Evolutionary conservation across 2,797 vertebrate genomes (phyloP).

Genomic region (Harpagifer antarcticus): DNA sequence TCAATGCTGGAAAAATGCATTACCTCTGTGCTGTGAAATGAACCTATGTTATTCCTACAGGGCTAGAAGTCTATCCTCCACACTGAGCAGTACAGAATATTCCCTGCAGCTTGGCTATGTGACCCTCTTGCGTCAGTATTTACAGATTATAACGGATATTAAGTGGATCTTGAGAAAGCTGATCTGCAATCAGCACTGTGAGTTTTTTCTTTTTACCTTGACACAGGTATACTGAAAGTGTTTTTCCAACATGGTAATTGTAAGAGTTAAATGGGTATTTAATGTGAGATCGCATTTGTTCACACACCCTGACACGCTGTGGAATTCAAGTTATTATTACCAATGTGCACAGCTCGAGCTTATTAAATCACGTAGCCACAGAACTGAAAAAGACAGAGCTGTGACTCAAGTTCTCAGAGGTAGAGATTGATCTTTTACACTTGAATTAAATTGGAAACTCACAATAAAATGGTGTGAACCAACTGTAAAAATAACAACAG

Average conservation of each 20-base stretch:
- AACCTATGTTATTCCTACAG: slow-evolving; percentile 68
- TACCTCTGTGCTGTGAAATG: slow-evolving; percentile 71
- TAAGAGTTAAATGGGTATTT: slow-evolving; percentile 48
- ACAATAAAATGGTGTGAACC: slow-evolving; percentile 11
- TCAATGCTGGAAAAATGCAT: slow-evolving; percentile 72
- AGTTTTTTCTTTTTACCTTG: slow-evolving; percentile 45
- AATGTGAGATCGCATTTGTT: slow-evolving; percentile 31
- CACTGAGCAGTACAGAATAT: slow-evolving; percentile 37
- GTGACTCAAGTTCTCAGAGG: slow-evolving; percentile 5
- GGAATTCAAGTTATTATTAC: slow-evolving; percentile 36
- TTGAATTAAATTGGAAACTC: slow-evolving; percentile 8
- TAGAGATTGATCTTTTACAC: slow-evolving; percentile 8
- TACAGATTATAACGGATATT: slow-evolving; percentile 62
- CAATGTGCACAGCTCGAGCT: slow-evolving; percentile 15
- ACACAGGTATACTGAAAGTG: slow-evolving; percentile 41
- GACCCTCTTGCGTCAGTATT: slow-evolving; percentile 51
- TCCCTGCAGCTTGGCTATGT: slow-evolving; percentile 38
- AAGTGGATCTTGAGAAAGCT: slow-evolving; percentile 53
- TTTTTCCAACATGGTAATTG: slow-evolving; percentile 53
- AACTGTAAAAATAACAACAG: slow-evolving; percentile 19
- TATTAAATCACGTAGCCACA: slow-evolving; percentile 16
- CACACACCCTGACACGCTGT: slow-evolving; percentile 22
- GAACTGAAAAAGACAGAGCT: slow-evolving; percentile 25
- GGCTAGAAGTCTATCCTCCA: slow-evolving; percentile 53
- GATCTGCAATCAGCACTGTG: slow-evolving; percentile 51